Percentiles rank a stretch among this genome's conserved stretches.
phyloP scores from a whole-genome alignment of 2,797 vertebrate species.

The Heteromormyrus szaboi region DNA sequence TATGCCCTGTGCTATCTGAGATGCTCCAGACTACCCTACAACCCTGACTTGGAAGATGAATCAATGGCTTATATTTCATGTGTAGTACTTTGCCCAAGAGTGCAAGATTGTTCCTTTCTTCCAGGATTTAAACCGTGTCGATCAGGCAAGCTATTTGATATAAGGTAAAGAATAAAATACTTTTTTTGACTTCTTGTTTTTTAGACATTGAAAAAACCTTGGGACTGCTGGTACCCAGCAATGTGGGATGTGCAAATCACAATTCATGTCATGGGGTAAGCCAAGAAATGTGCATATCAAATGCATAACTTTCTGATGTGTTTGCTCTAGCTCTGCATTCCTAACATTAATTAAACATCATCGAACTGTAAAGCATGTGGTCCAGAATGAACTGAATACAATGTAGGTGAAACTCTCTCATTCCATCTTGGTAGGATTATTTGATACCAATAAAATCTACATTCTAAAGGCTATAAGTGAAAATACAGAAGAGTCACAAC shows the following conservation, averaged over 20 bases:
- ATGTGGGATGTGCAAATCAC: conserved; percentile 35
- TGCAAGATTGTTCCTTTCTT: background rate
- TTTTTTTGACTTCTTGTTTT: conserved; percentile 27
- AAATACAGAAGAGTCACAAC: background rate
- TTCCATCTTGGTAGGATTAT: background rate
- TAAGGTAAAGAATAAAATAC: background rate
- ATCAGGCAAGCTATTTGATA: conserved; percentile 10
- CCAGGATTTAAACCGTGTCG: background rate
- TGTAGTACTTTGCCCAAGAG: background rate
- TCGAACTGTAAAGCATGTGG: background rate
- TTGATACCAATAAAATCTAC: background rate
- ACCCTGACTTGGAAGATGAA: background rate
- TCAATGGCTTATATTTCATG: background rate
- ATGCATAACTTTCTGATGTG: background rate
- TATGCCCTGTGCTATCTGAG: background rate
- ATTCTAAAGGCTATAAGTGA: background rate
- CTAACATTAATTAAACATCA: background rate
- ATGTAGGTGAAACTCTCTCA: background rate
- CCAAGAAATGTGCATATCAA: background rate
- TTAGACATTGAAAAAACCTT: conserved; percentile 73
- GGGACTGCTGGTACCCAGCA: conserved; percentile 38
- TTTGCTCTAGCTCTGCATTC: background rate
- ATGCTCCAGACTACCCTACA: background rate
- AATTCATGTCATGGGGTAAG: conserved; percentile 63
- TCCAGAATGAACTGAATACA: background rate